phyloP scores from a whole-genome alignment of 2,113 vertebrate species.

The Oreochromis niloticus region DNA sequence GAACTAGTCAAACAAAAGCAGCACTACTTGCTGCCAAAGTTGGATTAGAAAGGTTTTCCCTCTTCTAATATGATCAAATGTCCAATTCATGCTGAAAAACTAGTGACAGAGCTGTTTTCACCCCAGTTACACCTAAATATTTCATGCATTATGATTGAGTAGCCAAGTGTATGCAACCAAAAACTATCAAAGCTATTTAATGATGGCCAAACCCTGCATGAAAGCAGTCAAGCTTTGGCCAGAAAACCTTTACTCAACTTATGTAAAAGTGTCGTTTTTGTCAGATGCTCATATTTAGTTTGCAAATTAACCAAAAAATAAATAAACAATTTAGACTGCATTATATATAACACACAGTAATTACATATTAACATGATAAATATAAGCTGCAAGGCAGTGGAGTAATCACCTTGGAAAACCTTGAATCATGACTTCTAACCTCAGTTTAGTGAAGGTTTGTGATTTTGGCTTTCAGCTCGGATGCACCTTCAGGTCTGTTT shows the following conservation, averaged over 20 bases:
- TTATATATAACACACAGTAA: background rate
- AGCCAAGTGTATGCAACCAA: background rate
- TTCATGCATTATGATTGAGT: accelerated
- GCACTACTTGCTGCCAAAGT: background rate
- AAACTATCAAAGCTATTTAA: accelerated
- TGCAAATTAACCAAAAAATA: background rate
- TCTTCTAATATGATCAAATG: background rate
- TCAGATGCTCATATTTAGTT: background rate
- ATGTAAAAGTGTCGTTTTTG: background rate
- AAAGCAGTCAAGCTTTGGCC: background rate
- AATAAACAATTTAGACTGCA: accelerated
- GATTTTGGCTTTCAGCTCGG: background rate
- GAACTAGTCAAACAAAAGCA: background rate
- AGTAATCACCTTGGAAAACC: background rate
- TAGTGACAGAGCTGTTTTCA: accelerated
- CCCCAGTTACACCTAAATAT: accelerated
- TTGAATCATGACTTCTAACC: background rate
- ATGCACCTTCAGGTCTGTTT: background rate
- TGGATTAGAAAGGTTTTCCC: background rate
- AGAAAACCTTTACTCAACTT: background rate
- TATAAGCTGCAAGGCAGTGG: background rate
- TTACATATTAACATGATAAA: too few relatives aligned
- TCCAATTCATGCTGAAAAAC: background rate
- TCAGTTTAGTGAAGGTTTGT: background rate
- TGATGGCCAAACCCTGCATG: background rate